Conservation (phyloP, 2,888 invertebrate genomes). For the Polyommatus icarus region DNA sequence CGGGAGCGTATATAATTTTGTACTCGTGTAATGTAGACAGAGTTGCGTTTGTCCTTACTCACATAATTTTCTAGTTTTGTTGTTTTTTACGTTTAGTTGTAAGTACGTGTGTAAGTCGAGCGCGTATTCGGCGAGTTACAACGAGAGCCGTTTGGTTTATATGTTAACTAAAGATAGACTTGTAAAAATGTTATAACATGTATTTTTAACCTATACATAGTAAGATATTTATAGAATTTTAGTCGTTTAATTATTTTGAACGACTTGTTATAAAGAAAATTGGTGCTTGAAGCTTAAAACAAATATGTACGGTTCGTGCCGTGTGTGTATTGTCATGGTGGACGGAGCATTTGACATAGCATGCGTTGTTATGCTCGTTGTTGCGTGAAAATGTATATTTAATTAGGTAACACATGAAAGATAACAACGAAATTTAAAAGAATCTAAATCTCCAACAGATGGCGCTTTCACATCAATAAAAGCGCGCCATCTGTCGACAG, state of each 20-base stretch:
- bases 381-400: conserved; percentile 54
- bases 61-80: conserved; percentile 48
- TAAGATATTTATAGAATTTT: conserved; percentile 81
- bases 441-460: background rate
- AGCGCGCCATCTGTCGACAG: conserved; percentile 17
- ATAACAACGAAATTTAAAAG: background rate
- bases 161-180: conserved; percentile 72
- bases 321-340: conserved; percentile 73
- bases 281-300: conserved; percentile 80
- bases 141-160: conserved; percentile 46
- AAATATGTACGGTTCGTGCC: conserved; percentile 67
- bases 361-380: conserved; percentile 76
- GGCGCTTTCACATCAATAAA: background rate
- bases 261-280: conserved; percentile 81
- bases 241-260: conserved; percentile 81
- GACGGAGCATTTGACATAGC: conserved; percentile 77
- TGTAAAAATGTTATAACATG: conserved; percentile 80
- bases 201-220: conserved; percentile 81
- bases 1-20: conserved; percentile 59
- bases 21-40: conserved; percentile 56
- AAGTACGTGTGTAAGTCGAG: conserved; percentile 53
- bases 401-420: background rate
- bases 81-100: conserved; percentile 53
- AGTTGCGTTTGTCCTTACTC: conserved; percentile 43
- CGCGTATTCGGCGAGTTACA: conserved; percentile 47